phyloP scores from a whole-genome alignment of 2,888 invertebrate species.

The Tetragonisca angustula region DNA sequence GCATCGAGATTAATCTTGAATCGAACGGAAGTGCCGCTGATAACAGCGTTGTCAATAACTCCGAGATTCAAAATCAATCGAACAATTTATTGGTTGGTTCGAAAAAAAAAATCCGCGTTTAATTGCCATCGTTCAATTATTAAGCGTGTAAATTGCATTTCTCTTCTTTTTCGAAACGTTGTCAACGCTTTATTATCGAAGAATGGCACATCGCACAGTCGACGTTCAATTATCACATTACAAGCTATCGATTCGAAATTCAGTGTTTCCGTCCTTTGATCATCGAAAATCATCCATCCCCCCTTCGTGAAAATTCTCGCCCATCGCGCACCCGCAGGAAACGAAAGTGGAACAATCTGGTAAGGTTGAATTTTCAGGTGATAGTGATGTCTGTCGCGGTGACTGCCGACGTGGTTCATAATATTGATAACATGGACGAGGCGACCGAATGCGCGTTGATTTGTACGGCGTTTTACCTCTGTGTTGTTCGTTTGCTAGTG shows the following conservation, averaged over 20 bases:
- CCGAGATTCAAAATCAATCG: background rate
- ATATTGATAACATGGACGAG: conserved; percentile 72
- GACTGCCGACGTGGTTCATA: conserved; percentile 66
- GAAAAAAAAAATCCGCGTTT: background rate
- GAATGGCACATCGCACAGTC: too few species aligned
- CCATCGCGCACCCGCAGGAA: background rate
- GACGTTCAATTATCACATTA: too few species aligned
- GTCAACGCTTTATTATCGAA: too few species aligned
- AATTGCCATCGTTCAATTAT: too few species aligned
- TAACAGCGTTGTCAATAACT: background rate
- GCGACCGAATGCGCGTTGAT: conserved; percentile 76
- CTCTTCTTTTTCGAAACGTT: too few species aligned
- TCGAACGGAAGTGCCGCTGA: background rate
- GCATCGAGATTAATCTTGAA: background rate
- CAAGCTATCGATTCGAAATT: too few species aligned
- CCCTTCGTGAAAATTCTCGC: too few species aligned
- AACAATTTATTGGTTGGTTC: background rate
- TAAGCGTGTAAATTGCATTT: too few species aligned
- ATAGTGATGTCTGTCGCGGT: conserved; percentile 46
- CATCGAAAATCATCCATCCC: background rate
- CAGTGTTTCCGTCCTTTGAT: background rate
- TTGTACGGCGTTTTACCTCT: conserved; percentile 68
- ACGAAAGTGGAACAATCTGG: background rate
- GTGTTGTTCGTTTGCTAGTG: conserved; percentile 68
- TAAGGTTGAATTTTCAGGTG: conserved; percentile 37